Evolutionary conservation across 30 jellyfish, hydroid and myxozoan genomes (phyloP).

Genomic region (Aurelia sp.): DNA sequence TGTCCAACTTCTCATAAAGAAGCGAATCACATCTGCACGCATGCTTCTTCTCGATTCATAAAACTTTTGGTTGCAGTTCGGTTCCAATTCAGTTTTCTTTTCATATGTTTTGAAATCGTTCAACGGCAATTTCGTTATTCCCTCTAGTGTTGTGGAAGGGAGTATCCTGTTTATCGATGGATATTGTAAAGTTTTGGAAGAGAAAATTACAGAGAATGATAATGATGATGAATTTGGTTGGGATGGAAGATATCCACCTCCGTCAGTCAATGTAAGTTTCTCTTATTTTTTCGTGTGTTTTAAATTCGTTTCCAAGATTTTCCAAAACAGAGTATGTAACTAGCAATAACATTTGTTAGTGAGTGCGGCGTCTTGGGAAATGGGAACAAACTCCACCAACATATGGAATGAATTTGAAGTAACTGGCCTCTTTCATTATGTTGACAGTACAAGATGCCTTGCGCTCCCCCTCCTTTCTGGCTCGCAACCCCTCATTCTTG

Average conservation of each 20-base stretch:
- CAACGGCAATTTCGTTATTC: background rate
- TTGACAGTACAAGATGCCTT: no score
- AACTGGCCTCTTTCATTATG: no score
- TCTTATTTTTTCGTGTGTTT: background rate
- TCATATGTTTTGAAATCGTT: background rate
- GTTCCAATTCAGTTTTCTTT: background rate
- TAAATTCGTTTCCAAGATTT: background rate
- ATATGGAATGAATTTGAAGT: no score
- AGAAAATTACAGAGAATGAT: conserved; percentile 44
- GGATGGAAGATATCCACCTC: conserved; percentile 84
- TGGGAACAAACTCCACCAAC: no score
- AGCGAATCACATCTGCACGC: no score
- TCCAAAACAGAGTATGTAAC: no score
- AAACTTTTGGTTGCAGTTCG: background rate
- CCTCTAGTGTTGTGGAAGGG: conserved; percentile 22
- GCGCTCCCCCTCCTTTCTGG: no score
- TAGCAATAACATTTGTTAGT: no score
- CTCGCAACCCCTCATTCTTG: no score
- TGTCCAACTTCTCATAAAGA: no score
- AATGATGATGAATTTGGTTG: conserved; percentile 73
- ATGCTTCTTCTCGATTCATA: no score
- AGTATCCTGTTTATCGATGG: conserved; percentile 27
- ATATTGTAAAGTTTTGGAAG: conserved; percentile 33
- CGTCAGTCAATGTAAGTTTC: conserved; percentile 67
- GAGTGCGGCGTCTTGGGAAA: no score